Evolutionary conservation across 2,113 vertebrate genomes (phyloP), one percentile per base, ranked within the genome.

Genomic region (Cephalopterus ornatus): DNA sequence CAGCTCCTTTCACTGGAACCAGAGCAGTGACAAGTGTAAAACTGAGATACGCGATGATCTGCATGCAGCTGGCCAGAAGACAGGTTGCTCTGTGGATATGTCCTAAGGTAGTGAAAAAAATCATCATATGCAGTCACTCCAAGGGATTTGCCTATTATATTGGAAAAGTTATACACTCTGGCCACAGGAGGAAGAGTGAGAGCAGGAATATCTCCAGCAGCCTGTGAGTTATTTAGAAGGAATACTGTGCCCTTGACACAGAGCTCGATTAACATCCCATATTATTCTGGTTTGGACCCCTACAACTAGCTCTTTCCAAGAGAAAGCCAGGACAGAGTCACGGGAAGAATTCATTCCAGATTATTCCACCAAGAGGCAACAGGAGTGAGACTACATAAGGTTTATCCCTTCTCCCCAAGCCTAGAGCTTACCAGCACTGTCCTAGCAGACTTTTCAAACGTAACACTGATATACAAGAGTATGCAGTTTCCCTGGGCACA

Each of bases 41-140:
- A 35, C 49, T 58, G 75, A 49, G 41, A 55, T 42, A 10, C 21
- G 11, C 71, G 73, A 12, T 9, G 71, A 35, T 42, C 28, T 62
- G 9, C n/a, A 41, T 0, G 1, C 24, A 41, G 50, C 27, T 91
- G 41, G 30, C 39, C 76, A 72, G 24, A 14, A 53, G 37, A 61
- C 9, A 92, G 23, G 7, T 5, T 78, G 30, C 11, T 18, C 15
- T 46, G 32, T 58, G 70, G 24, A 68, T 42, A 50, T 37, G 10
- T 33, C 46, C 30, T 37, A 30, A 80, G 1, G 3, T 11, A 63
- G 20, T 30, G 14, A 85, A 67, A 14, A 13, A 14, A 13, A 11
- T 0, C 1, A 2, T 32, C 14, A 21, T 2, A 3, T 32, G 37
- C 14, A 20, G n/a, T 53, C 30, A 47, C 8, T 32, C 16, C 35